These are phyloP conservation scores for Eudemis profundana DNA, from an alignment of 2,888 invertebrate genomes.

Conservation along the genomic window DNA sequence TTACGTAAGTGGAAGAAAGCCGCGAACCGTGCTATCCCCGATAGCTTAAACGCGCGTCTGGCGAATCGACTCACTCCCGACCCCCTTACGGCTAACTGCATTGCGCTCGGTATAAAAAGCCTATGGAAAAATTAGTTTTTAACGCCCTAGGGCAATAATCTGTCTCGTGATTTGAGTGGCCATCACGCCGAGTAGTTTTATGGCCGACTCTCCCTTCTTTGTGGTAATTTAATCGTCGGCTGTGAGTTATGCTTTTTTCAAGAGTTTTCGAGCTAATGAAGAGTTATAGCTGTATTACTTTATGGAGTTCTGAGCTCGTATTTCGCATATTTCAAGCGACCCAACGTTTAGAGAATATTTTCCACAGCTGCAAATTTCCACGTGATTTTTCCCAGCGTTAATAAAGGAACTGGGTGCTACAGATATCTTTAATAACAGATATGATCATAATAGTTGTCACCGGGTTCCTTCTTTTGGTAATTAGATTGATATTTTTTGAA, in stretches of 20 bases:
- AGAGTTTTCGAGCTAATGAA: constrained; percentile 54
- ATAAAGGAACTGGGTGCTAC: constrained; percentile 11
- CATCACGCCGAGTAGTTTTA: constrained; percentile 66
- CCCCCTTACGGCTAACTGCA: constrained; percentile 73
- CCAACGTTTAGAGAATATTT: constrained; percentile 15
- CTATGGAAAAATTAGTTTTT: constrained; percentile 42
- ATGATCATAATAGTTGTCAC: background rate
- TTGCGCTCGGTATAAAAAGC: constrained; percentile 66
- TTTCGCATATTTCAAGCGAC: constrained; percentile 12
- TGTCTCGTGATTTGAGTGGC: constrained; percentile 68
- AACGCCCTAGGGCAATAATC: constrained; percentile 29
- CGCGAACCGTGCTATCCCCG: constrained; percentile 71
- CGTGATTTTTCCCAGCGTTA: constrained; percentile 20
- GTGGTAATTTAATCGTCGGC: constrained; percentile 75
- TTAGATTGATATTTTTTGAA: too few species aligned
- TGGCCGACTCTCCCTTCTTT: constrained; percentile 64
- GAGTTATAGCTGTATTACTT: constrained; percentile 55
- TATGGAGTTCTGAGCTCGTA: constrained; percentile 8
- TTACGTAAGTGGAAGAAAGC: constrained; percentile 62
- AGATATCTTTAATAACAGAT: constrained; percentile 2
- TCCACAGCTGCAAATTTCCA: constrained; percentile 26
- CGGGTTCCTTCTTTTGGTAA: too few species aligned
- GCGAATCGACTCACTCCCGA: constrained; percentile 60
- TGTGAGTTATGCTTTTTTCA: constrained; percentile 46
- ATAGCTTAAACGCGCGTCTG: constrained; percentile 77